Evolutionary conservation across 2,113 vertebrate genomes (phyloP).

Genomic region (Tringa solitaria): DNA sequence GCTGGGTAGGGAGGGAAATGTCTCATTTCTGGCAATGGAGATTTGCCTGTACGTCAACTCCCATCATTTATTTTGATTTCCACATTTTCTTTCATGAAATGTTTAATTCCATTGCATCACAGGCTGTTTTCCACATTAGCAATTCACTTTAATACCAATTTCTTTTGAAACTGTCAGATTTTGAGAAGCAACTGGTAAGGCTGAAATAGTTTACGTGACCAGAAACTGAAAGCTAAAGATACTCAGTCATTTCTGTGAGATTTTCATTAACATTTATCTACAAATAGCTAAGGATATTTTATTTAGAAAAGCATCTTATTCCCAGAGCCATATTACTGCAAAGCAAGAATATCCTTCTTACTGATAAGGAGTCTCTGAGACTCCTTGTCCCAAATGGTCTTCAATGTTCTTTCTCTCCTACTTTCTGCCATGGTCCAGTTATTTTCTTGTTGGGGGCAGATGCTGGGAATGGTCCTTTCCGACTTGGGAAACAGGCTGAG

Average conservation of each 20-base stretch:
- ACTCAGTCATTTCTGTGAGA: background rate
- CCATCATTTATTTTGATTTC: background rate
- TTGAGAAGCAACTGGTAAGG: background rate
- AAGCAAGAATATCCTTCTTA: background rate
- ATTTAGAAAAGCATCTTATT: background rate
- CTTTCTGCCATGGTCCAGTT: background rate
- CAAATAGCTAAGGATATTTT: background rate
- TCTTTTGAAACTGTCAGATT: slow-evolving; percentile 13
- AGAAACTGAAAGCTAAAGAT: slow-evolving; percentile 11
- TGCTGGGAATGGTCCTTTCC: background rate
- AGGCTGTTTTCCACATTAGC: slow-evolving; percentile 1
- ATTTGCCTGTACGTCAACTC: background rate
- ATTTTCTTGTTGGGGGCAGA: background rate
- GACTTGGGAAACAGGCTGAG: background rate
- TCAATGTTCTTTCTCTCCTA: background rate
- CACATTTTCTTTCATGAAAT: background rate
- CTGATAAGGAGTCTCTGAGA: background rate
- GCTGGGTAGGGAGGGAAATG: background rate
- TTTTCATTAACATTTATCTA: background rate
- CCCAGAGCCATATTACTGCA: background rate
- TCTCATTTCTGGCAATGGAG: background rate
- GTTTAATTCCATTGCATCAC: slow-evolving; percentile 24
- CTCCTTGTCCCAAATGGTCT: background rate
- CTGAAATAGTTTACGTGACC: background rate
- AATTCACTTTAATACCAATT: slow-evolving; percentile 30